Evolutionary conservation across 2,113 vertebrate species (phyloP).

Genomic region (Chlamydotis undulata): DNA sequence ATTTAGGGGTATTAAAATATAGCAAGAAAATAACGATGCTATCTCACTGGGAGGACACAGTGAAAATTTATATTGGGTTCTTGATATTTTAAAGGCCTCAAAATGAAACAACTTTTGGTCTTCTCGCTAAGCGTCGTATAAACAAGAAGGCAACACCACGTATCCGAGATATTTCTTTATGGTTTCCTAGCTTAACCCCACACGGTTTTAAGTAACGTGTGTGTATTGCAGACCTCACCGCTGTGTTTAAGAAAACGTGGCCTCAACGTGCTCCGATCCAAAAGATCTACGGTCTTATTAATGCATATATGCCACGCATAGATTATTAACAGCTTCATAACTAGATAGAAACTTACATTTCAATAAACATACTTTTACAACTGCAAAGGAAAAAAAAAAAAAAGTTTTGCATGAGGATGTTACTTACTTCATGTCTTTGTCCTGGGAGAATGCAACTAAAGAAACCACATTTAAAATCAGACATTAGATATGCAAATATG

Average conservation of each 20-base stretch:
- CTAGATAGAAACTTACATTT: slow-evolving; percentile 50
- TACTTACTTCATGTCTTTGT: slow-evolving; percentile 80
- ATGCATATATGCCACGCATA: slow-evolving; percentile 49
- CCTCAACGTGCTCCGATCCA: neutral
- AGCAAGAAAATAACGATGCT: neutral
- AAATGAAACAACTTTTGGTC: neutral
- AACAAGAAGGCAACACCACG: neutral
- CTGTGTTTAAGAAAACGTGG: neutral
- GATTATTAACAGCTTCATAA: slow-evolving; percentile 66
- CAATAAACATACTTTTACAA: slow-evolving; percentile 65
- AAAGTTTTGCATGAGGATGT: slow-evolving; percentile 76
- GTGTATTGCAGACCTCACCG: neutral
- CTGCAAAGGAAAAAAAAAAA: neutral
- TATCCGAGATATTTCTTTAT: slow-evolving; percentile 12
- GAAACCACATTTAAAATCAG: slow-evolving; percentile 83
- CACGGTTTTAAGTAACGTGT: neutral
- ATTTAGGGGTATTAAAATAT: neutral
- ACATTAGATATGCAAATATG: slow-evolving; percentile 97
- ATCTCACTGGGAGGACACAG: neutral
- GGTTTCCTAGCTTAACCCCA: slow-evolving; percentile 21
- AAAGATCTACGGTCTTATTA: slow-evolving; percentile 2
- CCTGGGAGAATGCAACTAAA: slow-evolving; percentile 85
- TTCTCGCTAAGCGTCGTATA: neutral
- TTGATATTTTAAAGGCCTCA: neutral
- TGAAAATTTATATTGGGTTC: neutral